Percentiles rank a stretch among this genome's conserved stretches.
phyloP scores from a whole-genome alignment of 1,140 invertebrate genomes.

The Phymastichus coffea region DNA sequence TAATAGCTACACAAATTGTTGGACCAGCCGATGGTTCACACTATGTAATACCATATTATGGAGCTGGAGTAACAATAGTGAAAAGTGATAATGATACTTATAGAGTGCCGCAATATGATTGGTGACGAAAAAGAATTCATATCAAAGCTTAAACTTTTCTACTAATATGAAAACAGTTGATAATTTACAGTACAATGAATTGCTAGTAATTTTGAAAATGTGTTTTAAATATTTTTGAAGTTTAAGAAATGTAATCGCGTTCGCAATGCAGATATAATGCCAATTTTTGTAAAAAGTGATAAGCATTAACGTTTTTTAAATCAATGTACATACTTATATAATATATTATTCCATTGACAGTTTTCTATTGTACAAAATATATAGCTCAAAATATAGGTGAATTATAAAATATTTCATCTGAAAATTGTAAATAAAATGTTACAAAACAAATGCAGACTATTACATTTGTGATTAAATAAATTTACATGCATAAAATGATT shows the following conservation, averaged over 20 bases:
- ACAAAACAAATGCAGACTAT: not conserved
- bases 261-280: too few species aligned
- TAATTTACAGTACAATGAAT: too few species aligned
- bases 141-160: too few species aligned
- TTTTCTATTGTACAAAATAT: slow-evolving; percentile 4
- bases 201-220: too few species aligned
- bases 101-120: slow-evolving; percentile 78
- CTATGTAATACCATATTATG: slow-evolving; percentile 93
- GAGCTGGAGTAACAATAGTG: slow-evolving; percentile 79
- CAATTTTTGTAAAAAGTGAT: not conserved
- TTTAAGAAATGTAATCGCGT: too few species aligned
- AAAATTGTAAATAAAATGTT: slow-evolving; percentile 15
- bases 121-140: slow-evolving; percentile 40
- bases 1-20: slow-evolving; percentile 91
- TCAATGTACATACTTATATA: not conserved
- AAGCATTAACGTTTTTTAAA: not conserved
- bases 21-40: slow-evolving; percentile 95
- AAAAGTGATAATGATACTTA: slow-evolving; percentile 84
- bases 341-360: slow-evolving; percentile 1
- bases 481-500: not conserved
- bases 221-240: too few species aligned
- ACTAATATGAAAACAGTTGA: too few species aligned
- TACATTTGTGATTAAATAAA: slow-evolving; percentile 20
- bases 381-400: not conserved
- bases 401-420: not conserved